A percentile compares a stretch with the other conserved stretches of the same genome.
Evolutionary conservation across 2,888 invertebrate species (phyloP).

Genomic region (Spodoptera exigua): DNA sequence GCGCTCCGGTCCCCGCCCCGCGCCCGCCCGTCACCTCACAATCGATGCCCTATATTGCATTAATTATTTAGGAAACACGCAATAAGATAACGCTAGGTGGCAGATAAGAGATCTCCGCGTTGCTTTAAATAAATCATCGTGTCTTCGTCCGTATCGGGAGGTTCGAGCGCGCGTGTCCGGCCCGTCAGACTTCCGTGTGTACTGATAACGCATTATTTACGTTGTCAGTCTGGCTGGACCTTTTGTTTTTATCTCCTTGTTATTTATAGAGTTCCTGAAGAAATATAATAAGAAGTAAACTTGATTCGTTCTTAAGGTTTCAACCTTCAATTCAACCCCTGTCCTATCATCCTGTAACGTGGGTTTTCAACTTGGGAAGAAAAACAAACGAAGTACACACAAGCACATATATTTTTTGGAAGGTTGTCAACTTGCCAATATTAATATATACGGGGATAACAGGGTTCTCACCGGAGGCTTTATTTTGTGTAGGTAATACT

Average conservation of each 20-base stretch:
- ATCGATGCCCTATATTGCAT: conserved; percentile 90
- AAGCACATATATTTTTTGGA: conserved; percentile 66
- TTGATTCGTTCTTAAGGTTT: conserved; percentile 64
- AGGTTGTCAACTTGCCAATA: conserved; percentile 73
- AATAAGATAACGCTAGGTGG: conserved; percentile 89
- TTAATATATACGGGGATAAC: conserved; percentile 67
- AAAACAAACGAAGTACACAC: conserved; percentile 60
- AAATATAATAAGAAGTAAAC: conserved; percentile 61
- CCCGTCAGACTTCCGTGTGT: conserved; percentile 51
- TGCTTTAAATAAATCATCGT: conserved; percentile 85
- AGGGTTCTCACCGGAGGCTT: conserved; percentile 58
- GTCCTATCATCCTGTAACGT: conserved; percentile 53
- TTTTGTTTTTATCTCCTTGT: conserved; percentile 67
- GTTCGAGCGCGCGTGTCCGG: conserved; percentile 59
- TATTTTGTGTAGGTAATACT: conserved; percentile 57
- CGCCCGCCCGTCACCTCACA: conserved; percentile 87
- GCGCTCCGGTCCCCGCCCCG: conserved; percentile 78
- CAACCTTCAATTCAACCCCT: conserved; percentile 62
- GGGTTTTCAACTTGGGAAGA: conserved; percentile 54
- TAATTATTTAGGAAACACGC: conserved; percentile 90
- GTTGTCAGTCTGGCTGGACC: conserved; percentile 67
- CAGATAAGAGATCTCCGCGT: conserved; percentile 86
- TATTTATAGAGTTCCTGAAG: conserved; percentile 66
- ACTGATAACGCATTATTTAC: conserved; percentile 78
- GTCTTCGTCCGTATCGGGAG: conserved; percentile 63